Percentiles rank a stretch among this genome's conserved stretches.
Evolutionary conservation across 2,797 vertebrate species (phyloP).

Genomic region (Meriones psammophilus): DNA sequence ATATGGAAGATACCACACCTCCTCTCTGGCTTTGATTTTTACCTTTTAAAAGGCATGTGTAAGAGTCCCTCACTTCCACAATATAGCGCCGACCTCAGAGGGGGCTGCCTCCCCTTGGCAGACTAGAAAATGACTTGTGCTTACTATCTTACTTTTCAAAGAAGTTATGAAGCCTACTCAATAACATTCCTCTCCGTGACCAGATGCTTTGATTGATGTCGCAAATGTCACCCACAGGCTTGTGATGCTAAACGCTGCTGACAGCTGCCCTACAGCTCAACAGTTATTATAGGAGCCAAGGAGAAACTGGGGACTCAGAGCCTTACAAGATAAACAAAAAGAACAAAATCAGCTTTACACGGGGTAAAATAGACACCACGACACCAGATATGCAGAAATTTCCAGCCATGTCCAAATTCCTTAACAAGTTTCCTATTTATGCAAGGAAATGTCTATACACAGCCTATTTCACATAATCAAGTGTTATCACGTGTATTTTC

Average conservation of each 20-base stretch:
- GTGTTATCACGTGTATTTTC: not conserved
- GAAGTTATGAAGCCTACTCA: constrained; percentile 48
- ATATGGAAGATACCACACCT: not conserved
- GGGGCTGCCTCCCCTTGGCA: not conserved
- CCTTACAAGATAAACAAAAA: constrained; percentile 63
- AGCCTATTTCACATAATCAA: not conserved
- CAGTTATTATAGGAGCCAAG: not conserved
- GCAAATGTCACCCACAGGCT: constrained; percentile 43
- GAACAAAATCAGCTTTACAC: constrained; percentile 38
- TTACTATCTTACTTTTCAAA: constrained; percentile 1
- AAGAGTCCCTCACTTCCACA: not conserved
- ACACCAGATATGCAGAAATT: constrained; percentile 27
- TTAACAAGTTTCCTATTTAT: constrained; percentile 45
- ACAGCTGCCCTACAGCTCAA: constrained; percentile 58
- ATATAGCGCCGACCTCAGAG: not conserved
- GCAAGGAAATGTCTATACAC: constrained; percentile 5
- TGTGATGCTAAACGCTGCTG: constrained; percentile 60
- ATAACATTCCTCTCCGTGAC: constrained; percentile 15
- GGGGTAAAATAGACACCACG: not conserved
- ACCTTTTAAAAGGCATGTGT: constrained; percentile 29
- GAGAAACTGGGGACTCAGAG: not conserved
- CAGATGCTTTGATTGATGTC: constrained; percentile 37
- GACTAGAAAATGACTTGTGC: not conserved
- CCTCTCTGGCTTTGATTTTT: constrained; percentile 43
- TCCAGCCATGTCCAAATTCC: constrained; percentile 48